Percentiles rank a stretch among this genome's conserved stretches.
phyloP scores from a whole-genome alignment of 2,113 vertebrate species.

The Plestiodon gilberti region DNA sequence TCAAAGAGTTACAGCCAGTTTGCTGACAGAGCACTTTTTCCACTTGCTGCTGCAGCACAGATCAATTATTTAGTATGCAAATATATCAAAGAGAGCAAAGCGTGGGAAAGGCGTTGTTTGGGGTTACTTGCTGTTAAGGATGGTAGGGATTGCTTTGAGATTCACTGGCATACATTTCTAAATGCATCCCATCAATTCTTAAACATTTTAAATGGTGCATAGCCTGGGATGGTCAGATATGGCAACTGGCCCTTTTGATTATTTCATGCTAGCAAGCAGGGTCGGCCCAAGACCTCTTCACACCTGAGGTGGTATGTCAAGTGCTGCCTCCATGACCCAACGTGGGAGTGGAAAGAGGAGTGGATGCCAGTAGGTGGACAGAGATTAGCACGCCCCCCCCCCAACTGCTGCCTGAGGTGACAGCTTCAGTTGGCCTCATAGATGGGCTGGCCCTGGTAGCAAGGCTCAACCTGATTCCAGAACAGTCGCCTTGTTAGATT shows the following conservation, averaged over 20 bases:
- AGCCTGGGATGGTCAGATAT: not conserved
- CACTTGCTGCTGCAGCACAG: not conserved
- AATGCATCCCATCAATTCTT: not conserved
- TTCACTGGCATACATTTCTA: not conserved
- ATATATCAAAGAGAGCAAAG: not conserved
- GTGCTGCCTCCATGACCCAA: too few species aligned
- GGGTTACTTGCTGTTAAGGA: not conserved
- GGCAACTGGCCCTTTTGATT: not conserved
- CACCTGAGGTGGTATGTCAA: too few species aligned
- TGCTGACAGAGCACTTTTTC: slow-evolving; percentile 14
- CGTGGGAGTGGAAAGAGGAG: too few species aligned
- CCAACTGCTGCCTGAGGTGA: too few species aligned
- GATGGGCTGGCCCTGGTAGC: too few species aligned
- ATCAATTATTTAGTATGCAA: slow-evolving; percentile 35
- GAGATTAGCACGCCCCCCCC: too few species aligned
- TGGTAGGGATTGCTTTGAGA: not conserved
- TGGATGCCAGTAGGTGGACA: too few species aligned
- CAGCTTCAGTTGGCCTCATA: too few species aligned
- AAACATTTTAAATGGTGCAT: not conserved
- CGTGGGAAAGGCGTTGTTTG: not conserved
- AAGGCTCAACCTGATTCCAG: too few species aligned
- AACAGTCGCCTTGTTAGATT: not conserved
- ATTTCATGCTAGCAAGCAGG: not conserved
- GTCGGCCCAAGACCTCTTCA: not conserved
- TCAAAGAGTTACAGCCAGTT: not conserved